These are phyloP conservation scores for Gopherus flavomarginatus DNA, from an alignment of 2,113 vertebrate species.

Conservation along the genomic window DNA sequence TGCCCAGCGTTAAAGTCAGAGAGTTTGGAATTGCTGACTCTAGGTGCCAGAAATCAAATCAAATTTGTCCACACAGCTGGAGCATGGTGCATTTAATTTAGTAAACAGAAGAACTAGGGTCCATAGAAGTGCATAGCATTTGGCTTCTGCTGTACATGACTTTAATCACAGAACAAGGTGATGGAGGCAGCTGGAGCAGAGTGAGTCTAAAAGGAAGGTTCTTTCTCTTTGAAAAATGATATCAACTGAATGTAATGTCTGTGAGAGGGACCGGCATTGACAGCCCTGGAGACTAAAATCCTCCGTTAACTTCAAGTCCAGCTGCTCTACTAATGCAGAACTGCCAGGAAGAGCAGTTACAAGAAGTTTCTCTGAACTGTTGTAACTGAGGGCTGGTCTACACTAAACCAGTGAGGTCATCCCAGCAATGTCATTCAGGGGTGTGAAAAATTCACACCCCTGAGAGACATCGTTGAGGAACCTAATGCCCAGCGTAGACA, in stretches of 20 bases:
- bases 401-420: not conserved
- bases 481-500: not conserved
- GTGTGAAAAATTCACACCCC: not conserved
- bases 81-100: not conserved
- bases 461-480: not conserved
- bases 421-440: not conserved
- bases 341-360: not conserved
- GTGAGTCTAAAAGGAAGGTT: not conserved
- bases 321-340: not conserved
- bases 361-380: not conserved
- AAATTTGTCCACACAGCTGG: not conserved
- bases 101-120: not conserved
- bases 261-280: not conserved
- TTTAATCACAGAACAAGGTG: not conserved
- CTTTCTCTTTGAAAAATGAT: constrained; percentile 11
- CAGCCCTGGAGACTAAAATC: not conserved
- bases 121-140: not conserved
- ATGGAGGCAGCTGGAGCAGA: not conserved
- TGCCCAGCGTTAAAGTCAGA: not conserved
- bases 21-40: not conserved
- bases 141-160: not conserved
- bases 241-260: not conserved
- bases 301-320: not conserved
- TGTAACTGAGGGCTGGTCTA: not conserved
- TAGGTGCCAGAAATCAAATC: not conserved